Percentiles rank a stretch among this genome's conserved stretches.
Conservation (phyloP, 2,113 vertebrate species). For the Phrynocephalus versicolor region DNA sequence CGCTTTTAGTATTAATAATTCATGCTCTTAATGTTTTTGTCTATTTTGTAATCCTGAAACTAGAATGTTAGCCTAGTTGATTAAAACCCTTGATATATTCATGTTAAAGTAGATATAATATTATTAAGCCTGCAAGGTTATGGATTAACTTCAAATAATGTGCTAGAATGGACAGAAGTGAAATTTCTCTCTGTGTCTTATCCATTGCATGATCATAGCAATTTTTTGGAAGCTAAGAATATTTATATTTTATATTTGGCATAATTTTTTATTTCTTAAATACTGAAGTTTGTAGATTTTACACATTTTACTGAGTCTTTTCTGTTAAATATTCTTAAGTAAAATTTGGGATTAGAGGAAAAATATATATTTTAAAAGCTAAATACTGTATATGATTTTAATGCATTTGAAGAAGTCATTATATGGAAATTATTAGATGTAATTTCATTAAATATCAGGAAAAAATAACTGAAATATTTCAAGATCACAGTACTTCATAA, state of each 20-base stretch:
- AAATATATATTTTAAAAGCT: too few relatives aligned
- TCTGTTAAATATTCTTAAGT: not conserved
- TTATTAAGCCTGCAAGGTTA: constrained; percentile 26
- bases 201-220: not conserved
- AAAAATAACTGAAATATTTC: constrained; percentile 23
- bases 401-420: constrained; percentile 42
- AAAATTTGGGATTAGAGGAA: not conserved
- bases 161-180: constrained; percentile 13
- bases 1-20: constrained; percentile 50
- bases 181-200: not conserved
- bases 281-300: not conserved
- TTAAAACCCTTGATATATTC: constrained; percentile 34
- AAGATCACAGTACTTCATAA: not conserved
- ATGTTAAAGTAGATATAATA: constrained; percentile 13
- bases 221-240: constrained; percentile 4
- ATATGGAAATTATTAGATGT: constrained; percentile 68
- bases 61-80: constrained; percentile 43
- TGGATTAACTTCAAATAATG: constrained; percentile 27
- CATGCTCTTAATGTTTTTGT: constrained; percentile 33
- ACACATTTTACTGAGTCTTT: not conserved
- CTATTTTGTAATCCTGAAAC: constrained; percentile 13
- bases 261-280: not conserved
- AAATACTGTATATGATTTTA: not conserved
- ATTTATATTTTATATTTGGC: not conserved
- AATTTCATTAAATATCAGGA: constrained; percentile 67